A percentile compares a stretch with the other conserved stretches of the same genome.
phyloP scores from a whole-genome alignment of 2,888 invertebrate species.

The Cabera pusaria region DNA sequence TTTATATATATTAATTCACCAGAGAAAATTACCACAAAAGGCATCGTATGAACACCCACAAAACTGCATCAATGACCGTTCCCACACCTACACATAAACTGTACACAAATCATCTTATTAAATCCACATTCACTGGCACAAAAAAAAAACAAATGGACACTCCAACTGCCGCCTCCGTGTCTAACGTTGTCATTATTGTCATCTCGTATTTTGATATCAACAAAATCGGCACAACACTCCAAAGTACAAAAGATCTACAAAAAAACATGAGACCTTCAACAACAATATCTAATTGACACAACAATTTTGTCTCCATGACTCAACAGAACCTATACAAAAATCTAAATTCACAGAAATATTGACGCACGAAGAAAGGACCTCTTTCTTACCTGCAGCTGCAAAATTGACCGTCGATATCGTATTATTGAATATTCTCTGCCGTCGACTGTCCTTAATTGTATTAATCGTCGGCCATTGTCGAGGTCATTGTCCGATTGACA shows the following conservation, averaged over 20 bases:
- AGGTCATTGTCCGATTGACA: slow-evolving; percentile 42
- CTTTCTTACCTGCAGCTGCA: slow-evolving; percentile 44
- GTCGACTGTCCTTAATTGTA: slow-evolving; percentile 45
- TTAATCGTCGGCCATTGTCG: slow-evolving; percentile 35
- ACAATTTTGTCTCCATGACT: slow-evolving; percentile 40
- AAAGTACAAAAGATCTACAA: slow-evolving; percentile 27
- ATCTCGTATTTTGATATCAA: slow-evolving; percentile 19
- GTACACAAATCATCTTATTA: background rate
- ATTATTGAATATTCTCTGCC: too few species aligned
- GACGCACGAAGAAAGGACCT: slow-evolving; percentile 21
- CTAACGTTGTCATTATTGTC: slow-evolving; percentile 24
- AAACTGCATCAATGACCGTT: background rate
- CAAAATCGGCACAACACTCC: slow-evolving; percentile 26
- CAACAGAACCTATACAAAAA: slow-evolving; percentile 34
- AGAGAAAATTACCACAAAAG: too few species aligned
- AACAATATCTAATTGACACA: too few species aligned
- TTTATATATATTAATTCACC: too few species aligned
- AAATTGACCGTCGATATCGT: slow-evolving; percentile 41
- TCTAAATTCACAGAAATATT: slow-evolving; percentile 20
- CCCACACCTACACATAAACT: slow-evolving; percentile 5
- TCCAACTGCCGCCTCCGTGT: slow-evolving; percentile 8
- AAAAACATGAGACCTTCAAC: too few species aligned
- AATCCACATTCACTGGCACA: background rate
- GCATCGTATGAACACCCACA: too few species aligned
- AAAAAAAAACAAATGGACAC: background rate